Conservation (phyloP, 2,797 vertebrate genomes). For the Mus caroli region DNA sequence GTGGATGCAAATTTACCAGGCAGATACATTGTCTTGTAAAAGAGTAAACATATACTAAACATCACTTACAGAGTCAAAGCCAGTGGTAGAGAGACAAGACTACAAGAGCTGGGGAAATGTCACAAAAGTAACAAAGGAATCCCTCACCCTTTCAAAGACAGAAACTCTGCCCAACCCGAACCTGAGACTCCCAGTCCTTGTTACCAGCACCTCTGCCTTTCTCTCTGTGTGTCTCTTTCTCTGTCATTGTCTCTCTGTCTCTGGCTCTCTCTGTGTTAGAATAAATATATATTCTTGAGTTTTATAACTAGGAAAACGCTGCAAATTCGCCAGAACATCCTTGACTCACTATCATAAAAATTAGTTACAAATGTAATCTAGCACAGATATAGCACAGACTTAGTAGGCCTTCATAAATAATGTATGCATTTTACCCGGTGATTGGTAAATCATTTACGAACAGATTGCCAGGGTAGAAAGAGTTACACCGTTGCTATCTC, state of each 20-base stretch:
- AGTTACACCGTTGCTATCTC: slow-evolving; percentile 82
- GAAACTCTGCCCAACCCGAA: neutral
- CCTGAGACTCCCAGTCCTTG: slow-evolving; percentile 16
- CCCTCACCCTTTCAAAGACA: slow-evolving; percentile 27
- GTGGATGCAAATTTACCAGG: slow-evolving; percentile 19
- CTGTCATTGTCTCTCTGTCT: neutral
- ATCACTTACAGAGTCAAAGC: slow-evolving; percentile 10
- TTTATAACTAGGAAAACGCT: slow-evolving; percentile 76
- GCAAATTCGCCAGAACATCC: slow-evolving; percentile 79
- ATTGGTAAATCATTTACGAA: slow-evolving; percentile 89
- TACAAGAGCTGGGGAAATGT: neutral
- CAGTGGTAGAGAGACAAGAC: neutral
- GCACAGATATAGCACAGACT: slow-evolving; percentile 65
- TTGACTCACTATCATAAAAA: slow-evolving; percentile 81
- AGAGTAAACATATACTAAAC: slow-evolving; percentile 42
- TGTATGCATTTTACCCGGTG: slow-evolving; percentile 86
- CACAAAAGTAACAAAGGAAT: neutral
- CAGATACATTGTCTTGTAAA: slow-evolving; percentile 26
- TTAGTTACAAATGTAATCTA: slow-evolving; percentile 76
- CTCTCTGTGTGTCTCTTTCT: neutral
- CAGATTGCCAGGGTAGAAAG: slow-evolving; percentile 86
- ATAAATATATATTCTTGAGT: slow-evolving; percentile 79
- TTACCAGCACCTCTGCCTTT: neutral
- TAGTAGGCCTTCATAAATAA: slow-evolving; percentile 89
- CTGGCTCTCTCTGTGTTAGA: neutral